Conservation (phyloP, 2,888 invertebrate genomes). For the Octodonta nipae region DNA sequence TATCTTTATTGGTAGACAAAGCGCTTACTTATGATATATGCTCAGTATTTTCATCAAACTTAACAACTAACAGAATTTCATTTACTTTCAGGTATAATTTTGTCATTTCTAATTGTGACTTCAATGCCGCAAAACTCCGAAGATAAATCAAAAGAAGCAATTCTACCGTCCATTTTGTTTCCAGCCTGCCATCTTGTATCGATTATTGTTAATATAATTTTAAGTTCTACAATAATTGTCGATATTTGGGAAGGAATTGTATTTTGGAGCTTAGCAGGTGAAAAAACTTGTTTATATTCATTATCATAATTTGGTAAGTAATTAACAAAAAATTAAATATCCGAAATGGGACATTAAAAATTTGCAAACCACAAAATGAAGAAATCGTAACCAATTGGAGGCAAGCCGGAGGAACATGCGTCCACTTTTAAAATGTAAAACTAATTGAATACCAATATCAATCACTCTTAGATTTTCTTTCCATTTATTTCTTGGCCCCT, state of each 20-base stretch:
- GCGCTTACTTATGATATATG: conserved; percentile 1
- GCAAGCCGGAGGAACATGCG: no score
- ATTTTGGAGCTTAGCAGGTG: conserved; percentile 48
- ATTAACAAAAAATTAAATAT: no score
- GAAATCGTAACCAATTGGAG: no score
- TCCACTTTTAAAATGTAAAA: no score
- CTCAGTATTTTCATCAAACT: not conserved
- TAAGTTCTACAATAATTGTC: conserved; percentile 43
- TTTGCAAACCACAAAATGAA: no score
- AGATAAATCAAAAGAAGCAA: conserved; percentile 25
- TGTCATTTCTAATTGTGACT: conserved; percentile 39
- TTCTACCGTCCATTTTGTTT: conserved; percentile 25
- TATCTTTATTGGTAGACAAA: not conserved
- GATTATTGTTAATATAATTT: conserved; percentile 36
- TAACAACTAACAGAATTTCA: not conserved
- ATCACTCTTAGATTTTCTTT: no score
- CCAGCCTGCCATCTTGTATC: conserved; percentile 37
- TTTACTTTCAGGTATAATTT: conserved; percentile 41
- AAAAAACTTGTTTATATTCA: no score
- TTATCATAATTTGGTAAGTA: no score
- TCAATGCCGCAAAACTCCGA: conserved; percentile 42
- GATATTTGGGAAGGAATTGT: conserved; percentile 49
- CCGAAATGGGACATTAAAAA: no score
- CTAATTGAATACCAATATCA: no score
- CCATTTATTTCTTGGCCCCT: no score